Percentiles rank a stretch among this genome's conserved stretches.
These are phyloP conservation scores for Drosophila nigritarsus DNA, from an alignment of 2,888 invertebrate genomes.

Conservation along the genomic window DNA sequence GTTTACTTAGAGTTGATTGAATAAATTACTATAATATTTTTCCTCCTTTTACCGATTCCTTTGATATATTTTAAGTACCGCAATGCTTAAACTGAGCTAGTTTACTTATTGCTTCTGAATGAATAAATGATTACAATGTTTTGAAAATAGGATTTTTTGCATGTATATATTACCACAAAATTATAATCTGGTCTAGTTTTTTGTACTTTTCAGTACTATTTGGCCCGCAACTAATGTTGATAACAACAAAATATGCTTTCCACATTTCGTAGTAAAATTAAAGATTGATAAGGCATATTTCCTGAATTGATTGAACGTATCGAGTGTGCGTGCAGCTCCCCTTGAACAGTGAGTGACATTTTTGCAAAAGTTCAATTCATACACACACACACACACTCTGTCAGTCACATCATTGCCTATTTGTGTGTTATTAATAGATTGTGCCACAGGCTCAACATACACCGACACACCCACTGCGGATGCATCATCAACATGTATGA, in stretches of 20 bases:
- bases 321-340: neutral
- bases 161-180: too few relatives aligned
- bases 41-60: neutral
- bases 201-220: neutral
- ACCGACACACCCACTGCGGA: neutral
- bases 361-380: neutral
- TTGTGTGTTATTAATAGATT: constrained; percentile 55
- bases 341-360: neutral
- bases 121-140: neutral
- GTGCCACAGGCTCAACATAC: constrained; percentile 6
- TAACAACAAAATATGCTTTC: neutral
- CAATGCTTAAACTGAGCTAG: neutral
- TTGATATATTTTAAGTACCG: too few relatives aligned
- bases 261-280: neutral
- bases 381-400: neutral
- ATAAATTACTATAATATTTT: neutral
- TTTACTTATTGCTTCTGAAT: neutral
- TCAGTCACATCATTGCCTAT: constrained; percentile 14
- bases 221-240: neutral
- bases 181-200: neutral
- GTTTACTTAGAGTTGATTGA: too few relatives aligned
- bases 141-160: neutral
- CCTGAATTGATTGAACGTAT: neutral
- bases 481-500: constrained; percentile 18
- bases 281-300: neutral